These are phyloP conservation scores for Zoanthus gigantus DNA, from an alignment of 92 coral and sea anemone genomes.

Conservation along the genomic window DNA sequence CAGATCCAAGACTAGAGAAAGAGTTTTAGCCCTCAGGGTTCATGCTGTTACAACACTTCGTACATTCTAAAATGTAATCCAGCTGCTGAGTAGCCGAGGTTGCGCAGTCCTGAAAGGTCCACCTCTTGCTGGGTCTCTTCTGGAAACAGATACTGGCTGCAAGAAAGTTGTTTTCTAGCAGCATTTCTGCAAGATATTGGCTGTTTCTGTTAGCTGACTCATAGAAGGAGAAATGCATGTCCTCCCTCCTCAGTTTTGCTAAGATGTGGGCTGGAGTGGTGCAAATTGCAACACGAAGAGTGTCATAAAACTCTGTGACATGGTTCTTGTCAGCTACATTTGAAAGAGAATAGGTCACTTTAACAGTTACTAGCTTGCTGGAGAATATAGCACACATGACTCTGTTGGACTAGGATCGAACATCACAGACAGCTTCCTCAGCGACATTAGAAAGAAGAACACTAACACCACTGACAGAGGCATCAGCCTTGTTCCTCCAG, in stretches of 20 bases:
- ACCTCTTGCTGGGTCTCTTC: constrained; percentile 51
- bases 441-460: background rate
- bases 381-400: background rate
- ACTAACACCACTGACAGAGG: background rate
- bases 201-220: constrained; percentile 57
- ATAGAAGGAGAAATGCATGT: constrained; percentile 33
- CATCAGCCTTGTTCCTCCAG: background rate
- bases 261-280: background rate
- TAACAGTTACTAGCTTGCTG: background rate
- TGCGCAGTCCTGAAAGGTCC: constrained; percentile 41
- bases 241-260: background rate
- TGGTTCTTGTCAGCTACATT: background rate
- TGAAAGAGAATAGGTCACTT: background rate
- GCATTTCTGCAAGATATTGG: constrained; percentile 25
- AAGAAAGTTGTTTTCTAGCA: constrained; percentile 36
- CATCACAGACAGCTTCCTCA: background rate
- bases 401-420: background rate
- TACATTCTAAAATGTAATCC: constrained; percentile 48
- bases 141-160: constrained; percentile 42
- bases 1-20: constrained; percentile 51
- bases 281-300: background rate
- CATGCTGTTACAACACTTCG: constrained; percentile 62
- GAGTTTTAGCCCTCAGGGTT: constrained; percentile 53
- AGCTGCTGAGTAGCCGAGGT: constrained; percentile 40
- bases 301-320: background rate